A percentile compares a stretch with the other conserved stretches of the same genome.
These are phyloP conservation scores for Pachliopta kotzebuea DNA, from an alignment of 2,888 invertebrate genomes.

Conservation along the genomic window DNA sequence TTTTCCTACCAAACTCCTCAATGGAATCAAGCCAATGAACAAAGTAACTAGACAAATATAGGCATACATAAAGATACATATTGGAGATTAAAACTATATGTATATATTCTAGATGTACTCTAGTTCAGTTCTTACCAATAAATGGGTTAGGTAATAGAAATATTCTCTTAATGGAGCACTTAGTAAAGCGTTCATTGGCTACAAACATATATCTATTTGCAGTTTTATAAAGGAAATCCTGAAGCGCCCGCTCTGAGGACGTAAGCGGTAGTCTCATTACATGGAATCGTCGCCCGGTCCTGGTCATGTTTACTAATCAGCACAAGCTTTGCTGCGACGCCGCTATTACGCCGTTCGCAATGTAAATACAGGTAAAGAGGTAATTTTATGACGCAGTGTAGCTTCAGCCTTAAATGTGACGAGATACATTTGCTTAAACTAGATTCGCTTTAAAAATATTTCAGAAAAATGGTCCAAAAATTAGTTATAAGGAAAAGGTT, in stretches of 20 bases:
- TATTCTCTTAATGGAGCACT: not conserved
- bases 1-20: too few relatives aligned
- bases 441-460: too few relatives aligned
- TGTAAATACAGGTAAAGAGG: constrained; percentile 8
- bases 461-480: too few relatives aligned
- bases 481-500: too few relatives aligned
- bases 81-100: too few relatives aligned
- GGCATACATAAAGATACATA: too few relatives aligned
- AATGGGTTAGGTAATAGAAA: not conserved
- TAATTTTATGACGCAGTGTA: not conserved
- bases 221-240: constrained; percentile 9
- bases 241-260: constrained; percentile 6
- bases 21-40: too few relatives aligned
- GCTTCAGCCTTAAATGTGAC: not conserved
- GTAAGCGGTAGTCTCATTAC: constrained; percentile 24
- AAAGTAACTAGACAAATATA: too few relatives aligned
- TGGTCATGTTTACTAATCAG: constrained; percentile 25
- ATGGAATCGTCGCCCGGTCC: constrained; percentile 17
- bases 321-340: constrained; percentile 3
- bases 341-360: not conserved
- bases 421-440: not conserved
- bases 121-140: too few relatives aligned
- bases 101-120: too few relatives aligned
- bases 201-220: not conserved
- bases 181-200: not conserved